Conservation (phyloP, 2,888 invertebrate species). For the Limnephilus rhombicus region DNA sequence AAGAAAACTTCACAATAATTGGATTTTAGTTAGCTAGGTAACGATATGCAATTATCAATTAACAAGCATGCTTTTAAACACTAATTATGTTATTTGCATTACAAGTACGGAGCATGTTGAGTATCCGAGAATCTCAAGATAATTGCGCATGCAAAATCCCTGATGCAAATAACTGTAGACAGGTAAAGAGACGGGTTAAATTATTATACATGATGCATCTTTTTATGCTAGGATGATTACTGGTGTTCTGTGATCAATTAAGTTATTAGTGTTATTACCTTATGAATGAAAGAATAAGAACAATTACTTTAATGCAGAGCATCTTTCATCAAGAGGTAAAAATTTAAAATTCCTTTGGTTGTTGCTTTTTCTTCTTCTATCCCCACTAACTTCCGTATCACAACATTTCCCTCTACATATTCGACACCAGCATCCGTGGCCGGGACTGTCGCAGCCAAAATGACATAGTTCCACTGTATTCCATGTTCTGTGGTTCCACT, state of each 20-base stretch:
- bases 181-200: not conserved
- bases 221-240: not conserved
- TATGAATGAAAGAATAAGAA: not conserved
- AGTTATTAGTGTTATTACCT: not conserved
- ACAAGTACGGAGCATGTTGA: not conserved
- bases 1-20: not conserved
- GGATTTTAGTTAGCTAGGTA: not conserved
- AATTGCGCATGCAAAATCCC: not conserved
- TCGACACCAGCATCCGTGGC: too few relatives aligned
- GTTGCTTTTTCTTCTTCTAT: too few relatives aligned
- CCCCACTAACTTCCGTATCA: too few relatives aligned
- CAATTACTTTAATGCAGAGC: not conserved
- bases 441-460: too few relatives aligned
- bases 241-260: not conserved
- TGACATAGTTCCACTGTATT: too few relatives aligned
- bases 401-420: too few relatives aligned
- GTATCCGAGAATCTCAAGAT: not conserved
- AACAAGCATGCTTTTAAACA: not conserved
- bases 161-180: not conserved
- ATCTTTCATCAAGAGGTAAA: not conserved
- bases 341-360: too few relatives aligned
- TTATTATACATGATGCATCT: not conserved
- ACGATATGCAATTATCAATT: not conserved
- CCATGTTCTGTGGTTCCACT: too few relatives aligned
- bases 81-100: slow-evolving; percentile 1